These are phyloP conservation scores for Argyresthia albistria DNA, from an alignment of 2,888 invertebrate genomes.

Conservation along the genomic window DNA sequence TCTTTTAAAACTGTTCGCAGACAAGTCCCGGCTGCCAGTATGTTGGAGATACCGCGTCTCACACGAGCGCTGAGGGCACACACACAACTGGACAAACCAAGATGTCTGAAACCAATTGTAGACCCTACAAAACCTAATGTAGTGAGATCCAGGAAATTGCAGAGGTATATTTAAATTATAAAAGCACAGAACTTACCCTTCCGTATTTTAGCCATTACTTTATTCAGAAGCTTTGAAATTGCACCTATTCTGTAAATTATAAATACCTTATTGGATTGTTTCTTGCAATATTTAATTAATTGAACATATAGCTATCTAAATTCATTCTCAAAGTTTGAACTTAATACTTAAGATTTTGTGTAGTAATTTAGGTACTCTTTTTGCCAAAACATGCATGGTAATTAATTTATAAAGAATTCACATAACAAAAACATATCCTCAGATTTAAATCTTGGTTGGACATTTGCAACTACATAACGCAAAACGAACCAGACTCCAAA, in stretches of 20 bases:
- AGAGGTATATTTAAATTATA: conserved; percentile 31
- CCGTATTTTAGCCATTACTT: no score
- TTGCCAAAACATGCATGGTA: not conserved
- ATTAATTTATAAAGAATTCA: no score
- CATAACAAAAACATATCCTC: not conserved
- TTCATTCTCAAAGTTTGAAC: no score
- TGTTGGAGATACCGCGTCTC: conserved; percentile 70
- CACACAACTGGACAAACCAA: conserved; percentile 66
- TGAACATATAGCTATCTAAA: no score
- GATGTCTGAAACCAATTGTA: conserved; percentile 38
- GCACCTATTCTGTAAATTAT: no score
- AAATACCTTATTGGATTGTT: no score
- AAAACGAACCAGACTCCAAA: conserved; percentile 34
- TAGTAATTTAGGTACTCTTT: no score
- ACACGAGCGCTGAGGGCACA: conserved; percentile 77
- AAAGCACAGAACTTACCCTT: no score
- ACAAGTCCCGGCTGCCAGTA: no score
- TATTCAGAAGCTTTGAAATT: no score
- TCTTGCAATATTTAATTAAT: not conserved
- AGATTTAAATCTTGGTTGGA: conserved; percentile 66
- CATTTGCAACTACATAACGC: conserved; percentile 52
- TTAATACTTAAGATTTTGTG: no score
- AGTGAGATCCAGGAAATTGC: conserved; percentile 24
- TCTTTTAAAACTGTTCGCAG: no score
- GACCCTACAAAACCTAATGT: conserved; percentile 23